Base-by-base conservation (phyloP, 2,113 vertebrate genomes). In the Turdus rufiventris region DNA sequence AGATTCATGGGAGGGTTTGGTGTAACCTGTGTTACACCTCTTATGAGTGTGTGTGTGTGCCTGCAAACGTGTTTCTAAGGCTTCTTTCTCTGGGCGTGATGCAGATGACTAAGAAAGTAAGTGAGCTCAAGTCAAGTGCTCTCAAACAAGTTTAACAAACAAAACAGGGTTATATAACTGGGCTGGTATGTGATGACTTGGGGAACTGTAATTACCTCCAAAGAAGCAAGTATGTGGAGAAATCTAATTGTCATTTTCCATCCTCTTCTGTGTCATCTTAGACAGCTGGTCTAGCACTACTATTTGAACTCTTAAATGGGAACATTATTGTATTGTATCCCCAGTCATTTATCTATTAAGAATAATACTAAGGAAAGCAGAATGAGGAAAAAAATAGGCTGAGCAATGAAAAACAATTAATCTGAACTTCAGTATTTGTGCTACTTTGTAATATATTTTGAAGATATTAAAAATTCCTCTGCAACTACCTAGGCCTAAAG, bases 61-160 rank as follows among this genome's bases (percentile, higher is more conserved):
- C 25, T 76, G 28, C 36, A 25, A 45, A 31, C 0, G 3, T 54
- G 66, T 85, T 93, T 58, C 12, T 56, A 34, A 91, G 48, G 48
- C 65, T 83, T 71, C 38, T 66, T 73, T 74, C 60, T 88, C 88
- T 84, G 91, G 94, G 93, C 0, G 72, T 91, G 88, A 88, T 89
- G 24, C 29, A 40, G 34, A 77, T 93, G 91, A 93, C 87, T 95
- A 95, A 96, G 88, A 62, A 83, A 60, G 34, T 31, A 80, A 82
- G 29, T 2, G 1, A 89, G 76, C 66, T 91, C 18, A 29, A 92
- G 60, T 94, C 68, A 90, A 91, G 91, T 63, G 71, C 51, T 93
- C 74, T 86, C 67, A 91, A 97, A 96, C 95, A 89, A 95, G 96
- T 96, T 93, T 73, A 92, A 83, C 96, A 96, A 93, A 96, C 93